Conservation (phyloP, 2,888 invertebrate species). For the Odontocolon sp. region DNA sequence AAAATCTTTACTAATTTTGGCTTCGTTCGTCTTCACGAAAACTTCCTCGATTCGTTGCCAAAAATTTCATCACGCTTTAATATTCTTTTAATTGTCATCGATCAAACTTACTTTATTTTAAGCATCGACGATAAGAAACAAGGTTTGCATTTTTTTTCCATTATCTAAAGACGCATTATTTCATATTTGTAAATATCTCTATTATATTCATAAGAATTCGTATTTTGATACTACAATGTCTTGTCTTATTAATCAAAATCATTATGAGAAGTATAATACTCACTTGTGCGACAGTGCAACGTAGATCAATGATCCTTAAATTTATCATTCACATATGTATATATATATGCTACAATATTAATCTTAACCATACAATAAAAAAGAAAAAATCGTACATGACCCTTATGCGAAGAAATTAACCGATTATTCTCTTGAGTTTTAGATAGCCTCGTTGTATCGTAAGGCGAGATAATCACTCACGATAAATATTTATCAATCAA, state of each 20-base stretch:
- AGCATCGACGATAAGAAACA: conserved; percentile 1
- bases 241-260: conserved; percentile 60
- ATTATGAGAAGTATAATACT: conserved; percentile 55
- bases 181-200: conserved; percentile 66
- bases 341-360: conserved; percentile 24
- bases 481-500: background rate
- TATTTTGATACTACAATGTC: conserved; percentile 68
- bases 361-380: background rate
- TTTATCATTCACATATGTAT: too few relatives aligned
- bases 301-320: conserved; percentile 42
- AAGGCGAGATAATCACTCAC: background rate
- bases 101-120: conserved; percentile 2
- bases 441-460: background rate
- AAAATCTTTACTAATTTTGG: too few relatives aligned
- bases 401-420: background rate
- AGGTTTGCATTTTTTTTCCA: conserved; percentile 11
- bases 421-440: conserved; percentile 10
- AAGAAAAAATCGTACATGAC: conserved; percentile 23
- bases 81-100: conserved; percentile 1
- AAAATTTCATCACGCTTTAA: background rate
- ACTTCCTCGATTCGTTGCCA: too few relatives aligned
- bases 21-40: background rate
- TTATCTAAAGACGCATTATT: conserved; percentile 25
- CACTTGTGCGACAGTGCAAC: conserved; percentile 63
- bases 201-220: conserved; percentile 63